phyloP scores from a whole-genome alignment of 30 jellyfish, hydroid and myxozoan species.

The Turritopsis dohrnii region DNA sequence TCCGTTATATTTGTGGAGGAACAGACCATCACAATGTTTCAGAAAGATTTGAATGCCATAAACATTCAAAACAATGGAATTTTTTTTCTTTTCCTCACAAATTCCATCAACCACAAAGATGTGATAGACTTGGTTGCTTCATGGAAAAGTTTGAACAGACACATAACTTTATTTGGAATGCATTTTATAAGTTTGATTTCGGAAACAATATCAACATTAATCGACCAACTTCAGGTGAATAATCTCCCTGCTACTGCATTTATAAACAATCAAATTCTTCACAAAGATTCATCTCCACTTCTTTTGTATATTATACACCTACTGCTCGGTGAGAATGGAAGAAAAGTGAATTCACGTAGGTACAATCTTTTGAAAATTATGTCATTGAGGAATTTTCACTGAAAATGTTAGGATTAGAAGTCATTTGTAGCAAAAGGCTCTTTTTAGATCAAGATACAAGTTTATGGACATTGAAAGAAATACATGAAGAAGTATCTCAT shows the following conservation, averaged over 20 bases:
- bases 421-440: not conserved
- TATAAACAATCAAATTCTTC: constrained; percentile 21
- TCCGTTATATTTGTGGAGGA: not conserved
- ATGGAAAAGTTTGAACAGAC: not conserved
- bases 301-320: constrained; percentile 55
- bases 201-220: not conserved
- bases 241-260: constrained; percentile 45
- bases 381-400: too few species aligned
- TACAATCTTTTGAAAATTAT: not conserved
- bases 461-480: constrained; percentile 61
- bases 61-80: not conserved
- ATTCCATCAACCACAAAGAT: not conserved
- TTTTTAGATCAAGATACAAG: constrained; percentile 20
- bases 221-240: not conserved
- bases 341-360: not conserved
- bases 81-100: not conserved
- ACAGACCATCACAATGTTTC: not conserved
- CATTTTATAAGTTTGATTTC: not conserved
- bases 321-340: constrained; percentile 78
- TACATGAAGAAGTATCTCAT: constrained; percentile 56
- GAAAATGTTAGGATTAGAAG: too few species aligned
- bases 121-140: not conserved
- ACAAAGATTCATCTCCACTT: constrained; percentile 40
- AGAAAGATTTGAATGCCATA: not conserved
- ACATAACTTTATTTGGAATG: not conserved